Percentiles rank a stretch among this genome's conserved stretches.
Evolutionary conservation across 2,113 vertebrate species (phyloP).

Genomic region (Neogale vison): DNA sequence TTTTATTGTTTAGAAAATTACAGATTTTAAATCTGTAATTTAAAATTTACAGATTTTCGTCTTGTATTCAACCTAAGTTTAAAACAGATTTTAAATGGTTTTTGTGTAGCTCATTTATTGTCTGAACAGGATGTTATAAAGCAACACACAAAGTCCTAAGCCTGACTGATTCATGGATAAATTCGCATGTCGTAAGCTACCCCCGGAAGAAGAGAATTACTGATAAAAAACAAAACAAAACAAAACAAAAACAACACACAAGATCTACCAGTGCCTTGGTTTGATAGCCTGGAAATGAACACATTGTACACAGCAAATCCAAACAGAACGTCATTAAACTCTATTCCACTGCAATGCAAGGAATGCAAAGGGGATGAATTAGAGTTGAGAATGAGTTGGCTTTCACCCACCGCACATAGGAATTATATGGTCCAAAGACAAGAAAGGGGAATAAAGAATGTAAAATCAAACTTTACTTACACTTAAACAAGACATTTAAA

Average conservation of each 20-base stretch:
- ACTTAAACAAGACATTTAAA: background rate
- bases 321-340: conserved; percentile 47
- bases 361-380: background rate
- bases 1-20: conserved; percentile 57
- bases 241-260: background rate
- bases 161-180: conserved; percentile 36
- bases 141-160: conserved; percentile 51
- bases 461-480: background rate
- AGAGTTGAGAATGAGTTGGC: background rate
- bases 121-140: conserved; percentile 57
- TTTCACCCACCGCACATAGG: background rate
- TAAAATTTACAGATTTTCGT: too few species aligned
- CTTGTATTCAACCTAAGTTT: too few species aligned
- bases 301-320: background rate
- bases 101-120: conserved; percentile 45
- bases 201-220: background rate
- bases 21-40: background rate
- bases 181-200: background rate
- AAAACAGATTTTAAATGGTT: background rate
- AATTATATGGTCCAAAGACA: conserved; percentile 20
- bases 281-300: conserved; percentile 32
- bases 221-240: too few species aligned
- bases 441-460: background rate
- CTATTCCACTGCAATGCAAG: conserved; percentile 19
- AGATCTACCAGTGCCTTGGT: background rate